Base-by-base conservation (phyloP, 2,113 vertebrate species). In the Polypterus bichir region DNA sequence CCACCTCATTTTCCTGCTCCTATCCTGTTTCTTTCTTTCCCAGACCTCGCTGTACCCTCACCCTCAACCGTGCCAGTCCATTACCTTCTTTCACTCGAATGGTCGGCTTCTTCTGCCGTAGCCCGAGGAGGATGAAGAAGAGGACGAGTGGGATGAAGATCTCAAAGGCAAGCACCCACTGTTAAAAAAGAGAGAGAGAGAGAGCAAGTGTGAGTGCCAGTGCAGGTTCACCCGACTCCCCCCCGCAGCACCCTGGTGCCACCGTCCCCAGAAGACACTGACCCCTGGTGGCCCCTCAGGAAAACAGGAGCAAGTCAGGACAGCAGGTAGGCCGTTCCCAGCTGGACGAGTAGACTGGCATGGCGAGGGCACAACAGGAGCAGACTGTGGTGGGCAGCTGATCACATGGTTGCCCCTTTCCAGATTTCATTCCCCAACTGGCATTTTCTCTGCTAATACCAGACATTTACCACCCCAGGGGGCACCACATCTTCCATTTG, bases 111-210 rank as follows among this genome's bases (percentile, higher is more conserved):
- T 98, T 98, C 84, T 93, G 89, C 66, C 94, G 82, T 51, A 98
- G 82, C 10, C 94, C 94, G 72, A 98, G 70, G 0, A 98, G 82
- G 68, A 98, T 96, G 80, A 98, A 97, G 83, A 98, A 98, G 48
- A 97, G 92, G 51, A 96, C 94, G 46, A 98, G 72, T 0, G 93
- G 94, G 71, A 98, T 98, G 79, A 97, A 97, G 76, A 97, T 90
- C 81, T 98, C 94, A 3, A 97, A 98, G 7, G 94, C 86, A 79
- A 98, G 74, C 68, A 98, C 94, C 93, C 94, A 95, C 94, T 98
- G 76, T 1, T 69, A 7, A 11, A 47, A 62, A 64, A 53, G 47
- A 76, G 11, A 66, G 59, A 7, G 59, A 3, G 59, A 49, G 59
- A 59, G 59, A 4, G 46, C 6, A 4, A 57, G 54, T 48, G 46